These are phyloP conservation scores for Macheiramphus alcinus DNA, from an alignment of 2,113 vertebrate genomes.

Conservation along the genomic window DNA sequence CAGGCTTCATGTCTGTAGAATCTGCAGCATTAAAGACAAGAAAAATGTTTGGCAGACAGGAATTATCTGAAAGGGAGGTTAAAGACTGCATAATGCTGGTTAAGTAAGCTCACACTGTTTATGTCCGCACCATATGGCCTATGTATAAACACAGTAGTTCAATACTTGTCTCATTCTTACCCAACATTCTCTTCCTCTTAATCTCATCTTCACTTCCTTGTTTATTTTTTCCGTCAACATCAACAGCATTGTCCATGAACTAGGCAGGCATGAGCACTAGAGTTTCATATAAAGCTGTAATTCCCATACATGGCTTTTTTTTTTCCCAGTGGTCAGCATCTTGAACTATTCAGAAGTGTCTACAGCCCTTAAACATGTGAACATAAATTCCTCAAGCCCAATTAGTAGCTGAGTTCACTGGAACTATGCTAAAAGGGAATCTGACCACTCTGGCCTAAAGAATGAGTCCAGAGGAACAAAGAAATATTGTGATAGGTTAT, in stretches of 20 bases:
- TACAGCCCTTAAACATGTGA: not conserved
- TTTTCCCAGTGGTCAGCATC: not conserved
- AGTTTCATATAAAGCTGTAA: not conserved
- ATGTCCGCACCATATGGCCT: slow-evolving; percentile 7
- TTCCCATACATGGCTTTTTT: not conserved
- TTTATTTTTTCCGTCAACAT: slow-evolving; percentile 16
- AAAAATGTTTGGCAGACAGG: not conserved
- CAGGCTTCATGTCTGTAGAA: not conserved
- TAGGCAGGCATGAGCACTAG: not conserved
- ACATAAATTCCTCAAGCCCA: not conserved
- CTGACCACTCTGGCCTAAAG: not conserved
- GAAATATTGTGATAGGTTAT: not conserved
- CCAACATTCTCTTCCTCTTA: slow-evolving; percentile 10
- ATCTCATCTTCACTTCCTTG: slow-evolving; percentile 21
- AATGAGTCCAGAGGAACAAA: not conserved
- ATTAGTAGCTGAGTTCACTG: not conserved
- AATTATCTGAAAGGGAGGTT: slow-evolving; percentile 16
- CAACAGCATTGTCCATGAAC: not conserved
- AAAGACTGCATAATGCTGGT: not conserved
- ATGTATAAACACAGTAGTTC: slow-evolving; percentile 8
- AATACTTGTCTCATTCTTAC: not conserved
- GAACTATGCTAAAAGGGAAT: not conserved
- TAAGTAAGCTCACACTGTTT: slow-evolving; percentile 32
- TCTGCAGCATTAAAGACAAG: not conserved
- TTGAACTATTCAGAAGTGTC: not conserved